These are phyloP conservation scores for Hipposideros armiger DNA, from an alignment of 2,113 vertebrate genomes.

Conservation along the genomic window DNA sequence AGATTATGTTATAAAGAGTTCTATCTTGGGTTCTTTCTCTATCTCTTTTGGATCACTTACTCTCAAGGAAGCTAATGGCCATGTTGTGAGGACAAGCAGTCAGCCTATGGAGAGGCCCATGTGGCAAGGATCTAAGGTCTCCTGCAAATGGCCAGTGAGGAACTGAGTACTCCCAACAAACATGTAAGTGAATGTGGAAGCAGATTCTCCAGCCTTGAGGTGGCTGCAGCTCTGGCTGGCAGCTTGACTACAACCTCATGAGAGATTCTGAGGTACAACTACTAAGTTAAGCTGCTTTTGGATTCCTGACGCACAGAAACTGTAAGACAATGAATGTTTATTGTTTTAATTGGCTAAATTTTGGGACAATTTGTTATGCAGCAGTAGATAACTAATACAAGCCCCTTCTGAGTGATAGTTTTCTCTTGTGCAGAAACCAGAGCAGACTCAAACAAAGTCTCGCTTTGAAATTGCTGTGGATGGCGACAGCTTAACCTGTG, in stretches of 20 bases:
- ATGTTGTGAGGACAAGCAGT: neutral
- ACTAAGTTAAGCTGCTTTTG: neutral
- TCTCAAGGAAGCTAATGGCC: neutral
- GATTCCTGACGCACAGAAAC: neutral
- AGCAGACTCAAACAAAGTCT: neutral
- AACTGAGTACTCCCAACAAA: neutral
- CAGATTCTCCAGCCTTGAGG: neutral
- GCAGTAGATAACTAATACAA: neutral
- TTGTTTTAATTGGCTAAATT: constrained; percentile 5
- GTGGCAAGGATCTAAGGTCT: neutral
- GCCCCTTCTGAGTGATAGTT: neutral
- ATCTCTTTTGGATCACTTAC: neutral
- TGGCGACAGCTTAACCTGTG: neutral
- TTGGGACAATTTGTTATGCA: neutral
- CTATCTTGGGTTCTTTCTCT: neutral
- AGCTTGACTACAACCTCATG: neutral
- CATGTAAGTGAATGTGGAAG: neutral
- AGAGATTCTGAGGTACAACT: neutral
- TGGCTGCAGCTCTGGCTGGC: neutral
- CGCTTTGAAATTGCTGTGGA: neutral
- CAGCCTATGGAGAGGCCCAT: neutral
- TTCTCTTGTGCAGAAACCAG: neutral
- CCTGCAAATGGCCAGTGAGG: neutral
- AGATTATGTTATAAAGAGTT: constrained; percentile 36
- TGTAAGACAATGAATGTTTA: neutral